A percentile compares a stretch with the other conserved stretches of the same genome.
Evolutionary conservation across 2,888 invertebrate species (phyloP).

Genomic region (Caenorhabditis imperialis): DNA sequence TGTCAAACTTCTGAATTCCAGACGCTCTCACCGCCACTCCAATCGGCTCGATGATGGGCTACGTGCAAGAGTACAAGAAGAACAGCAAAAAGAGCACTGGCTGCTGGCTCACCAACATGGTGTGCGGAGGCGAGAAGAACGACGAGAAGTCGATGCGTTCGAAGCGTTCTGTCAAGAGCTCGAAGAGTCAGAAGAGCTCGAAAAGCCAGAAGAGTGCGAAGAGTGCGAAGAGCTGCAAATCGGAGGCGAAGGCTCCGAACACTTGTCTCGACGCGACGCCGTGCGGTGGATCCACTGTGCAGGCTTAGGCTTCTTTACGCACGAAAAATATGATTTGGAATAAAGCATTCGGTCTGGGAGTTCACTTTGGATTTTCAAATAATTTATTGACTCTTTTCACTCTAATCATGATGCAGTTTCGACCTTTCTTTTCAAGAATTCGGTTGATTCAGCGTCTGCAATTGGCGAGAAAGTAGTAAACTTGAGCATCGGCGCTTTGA

Average conservation of each 20-base stretch:
- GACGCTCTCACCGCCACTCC: slow-evolving; percentile 44
- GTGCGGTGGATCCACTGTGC: slow-evolving; percentile 47
- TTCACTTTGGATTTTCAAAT: no score
- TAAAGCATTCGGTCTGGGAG: no score
- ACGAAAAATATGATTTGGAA: no score
- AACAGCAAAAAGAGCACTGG: slow-evolving; percentile 10
- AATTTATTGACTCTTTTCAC: no score
- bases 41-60: slow-evolving; percentile 47
- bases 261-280: slow-evolving; percentile 46
- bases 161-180: slow-evolving; percentile 10
- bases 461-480: no score
- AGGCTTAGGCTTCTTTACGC: no score
- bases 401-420: no score
- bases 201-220: slow-evolving; percentile 16
- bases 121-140: slow-evolving; percentile 30
- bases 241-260: slow-evolving; percentile 15
- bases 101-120: slow-evolving; percentile 49
- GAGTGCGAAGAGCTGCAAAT: slow-evolving; percentile 15
- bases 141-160: slow-evolving; percentile 25
- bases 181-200: background rate
- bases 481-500: no score
- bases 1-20: slow-evolving; percentile 1
- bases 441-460: no score
- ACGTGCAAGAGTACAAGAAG: slow-evolving; percentile 37
- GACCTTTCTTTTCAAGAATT: no score